Conservation (phyloP, 1,140 invertebrate genomes). For the Solenopsis invicta region DNA sequence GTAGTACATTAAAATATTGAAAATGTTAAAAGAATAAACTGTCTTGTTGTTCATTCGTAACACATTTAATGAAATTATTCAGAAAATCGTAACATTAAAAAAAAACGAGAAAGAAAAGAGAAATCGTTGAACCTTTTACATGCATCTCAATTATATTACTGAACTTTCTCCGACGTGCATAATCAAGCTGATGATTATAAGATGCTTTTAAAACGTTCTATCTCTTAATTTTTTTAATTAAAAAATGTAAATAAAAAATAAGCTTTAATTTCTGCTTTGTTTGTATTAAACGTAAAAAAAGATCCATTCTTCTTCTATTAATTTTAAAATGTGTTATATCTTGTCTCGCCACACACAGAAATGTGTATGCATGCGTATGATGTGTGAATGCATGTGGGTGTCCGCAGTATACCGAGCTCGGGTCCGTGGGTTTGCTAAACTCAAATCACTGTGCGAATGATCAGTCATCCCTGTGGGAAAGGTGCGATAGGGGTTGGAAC, state of each 20-base stretch:
- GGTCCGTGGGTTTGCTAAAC: not conserved
- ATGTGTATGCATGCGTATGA: not conserved
- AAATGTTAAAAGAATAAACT: not conserved
- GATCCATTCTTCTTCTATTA: not conserved
- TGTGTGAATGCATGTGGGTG: not conserved
- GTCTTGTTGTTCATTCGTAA: not conserved
- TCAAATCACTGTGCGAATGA: not conserved
- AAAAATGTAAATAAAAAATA: not conserved
- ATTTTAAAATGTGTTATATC: not conserved
- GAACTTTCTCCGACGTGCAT: too few species aligned
- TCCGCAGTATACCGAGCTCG: not conserved
- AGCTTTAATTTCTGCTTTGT: not conserved
- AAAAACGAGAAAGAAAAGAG: not conserved
- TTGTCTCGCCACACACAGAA: not conserved
- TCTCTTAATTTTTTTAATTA: not conserved
- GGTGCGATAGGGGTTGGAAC: not conserved
- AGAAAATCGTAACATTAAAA: not conserved
- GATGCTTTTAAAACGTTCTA: not conserved
- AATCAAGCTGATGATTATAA: too few species aligned
- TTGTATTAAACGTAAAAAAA: not conserved
- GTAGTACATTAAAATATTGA: not conserved
- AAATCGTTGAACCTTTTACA: not conserved
- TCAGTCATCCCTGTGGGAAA: constrained; percentile 3
- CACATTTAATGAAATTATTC: not conserved
- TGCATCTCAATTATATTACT: not conserved